A percentile compares a stretch with the other conserved stretches of the same genome.
Evolutionary conservation across 2,888 invertebrate species (phyloP).

Genomic region (Drosophila mulleri): DNA sequence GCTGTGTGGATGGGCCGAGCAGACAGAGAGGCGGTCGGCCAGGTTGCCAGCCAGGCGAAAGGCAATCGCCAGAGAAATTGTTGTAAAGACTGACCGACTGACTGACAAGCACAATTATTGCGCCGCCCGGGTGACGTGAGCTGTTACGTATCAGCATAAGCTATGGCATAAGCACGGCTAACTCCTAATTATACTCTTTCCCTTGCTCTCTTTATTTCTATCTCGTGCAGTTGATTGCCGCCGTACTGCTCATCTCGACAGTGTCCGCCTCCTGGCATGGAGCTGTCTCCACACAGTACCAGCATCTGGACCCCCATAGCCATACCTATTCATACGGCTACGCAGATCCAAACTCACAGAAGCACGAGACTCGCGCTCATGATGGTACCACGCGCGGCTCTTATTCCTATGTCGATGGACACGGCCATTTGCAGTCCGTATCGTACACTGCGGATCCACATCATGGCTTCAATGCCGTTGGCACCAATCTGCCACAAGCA

Average conservation of each 20-base stretch:
- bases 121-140: constrained; percentile 23
- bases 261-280: constrained; percentile 83
- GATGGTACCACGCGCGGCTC: constrained; percentile 88
- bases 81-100: constrained; percentile 17
- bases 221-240: constrained; percentile 77
- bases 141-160: constrained; percentile 42
- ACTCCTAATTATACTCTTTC: constrained; percentile 5
- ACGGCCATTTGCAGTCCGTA: constrained; percentile 88
- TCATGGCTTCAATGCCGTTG: constrained; percentile 88
- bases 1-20: constrained; percentile 28
- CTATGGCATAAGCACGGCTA: constrained; percentile 8
- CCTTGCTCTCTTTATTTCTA: neutral
- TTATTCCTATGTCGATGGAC: constrained; percentile 89
- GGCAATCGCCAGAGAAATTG: constrained; percentile 53
- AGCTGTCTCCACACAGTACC: constrained; percentile 86
- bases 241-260: constrained; percentile 83
- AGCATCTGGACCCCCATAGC: constrained; percentile 87
- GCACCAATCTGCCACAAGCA: constrained; percentile 88
- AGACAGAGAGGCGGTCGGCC: constrained; percentile 19
- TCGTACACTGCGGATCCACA: constrained; percentile 88
- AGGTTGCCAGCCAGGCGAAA: constrained; percentile 28
- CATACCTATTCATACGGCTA: constrained; percentile 88
- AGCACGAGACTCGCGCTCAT: constrained; percentile 87
- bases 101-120: constrained; percentile 47
- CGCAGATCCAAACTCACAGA: constrained; percentile 88